phyloP scores from a whole-genome alignment of 2,113 vertebrate genomes.

The Cichladusa arquata region DNA sequence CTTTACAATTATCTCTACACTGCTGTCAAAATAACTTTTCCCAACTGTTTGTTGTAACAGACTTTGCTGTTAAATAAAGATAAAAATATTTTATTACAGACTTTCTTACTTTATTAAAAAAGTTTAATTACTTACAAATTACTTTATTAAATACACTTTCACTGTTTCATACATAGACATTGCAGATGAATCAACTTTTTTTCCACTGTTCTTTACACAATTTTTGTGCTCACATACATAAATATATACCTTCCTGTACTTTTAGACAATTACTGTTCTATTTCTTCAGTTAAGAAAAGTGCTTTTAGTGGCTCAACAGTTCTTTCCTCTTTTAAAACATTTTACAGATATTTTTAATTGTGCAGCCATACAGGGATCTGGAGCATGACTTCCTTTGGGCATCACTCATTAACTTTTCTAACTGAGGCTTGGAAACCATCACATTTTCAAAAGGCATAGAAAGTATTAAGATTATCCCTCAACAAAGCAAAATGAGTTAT shows the following conservation, averaged over 20 bases:
- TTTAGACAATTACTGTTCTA: not conserved
- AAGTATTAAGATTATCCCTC: not conserved
- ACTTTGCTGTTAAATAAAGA: not conserved
- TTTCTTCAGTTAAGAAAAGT: not conserved
- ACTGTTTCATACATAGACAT: accelerated
- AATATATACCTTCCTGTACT: not conserved
- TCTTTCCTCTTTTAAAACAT: not conserved
- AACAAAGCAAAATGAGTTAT: not conserved
- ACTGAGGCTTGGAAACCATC: not conserved
- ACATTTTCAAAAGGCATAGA: not conserved
- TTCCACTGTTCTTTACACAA: not conserved
- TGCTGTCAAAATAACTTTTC: not conserved
- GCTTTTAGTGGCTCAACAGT: not conserved
- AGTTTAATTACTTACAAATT: too few species aligned
- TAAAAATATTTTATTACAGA: not conserved
- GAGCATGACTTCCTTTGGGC: not conserved
- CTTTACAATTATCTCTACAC: not conserved
- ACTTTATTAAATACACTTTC: not conserved
- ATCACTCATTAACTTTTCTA: not conserved
- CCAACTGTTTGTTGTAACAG: not conserved
- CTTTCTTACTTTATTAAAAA: too few species aligned
- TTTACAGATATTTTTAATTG: not conserved
- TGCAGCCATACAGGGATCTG: not conserved
- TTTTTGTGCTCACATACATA: not conserved
- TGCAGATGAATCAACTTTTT: not conserved